Base-by-base conservation (phyloP, 2,888 invertebrate species). In the Lathronympha strigana region DNA sequence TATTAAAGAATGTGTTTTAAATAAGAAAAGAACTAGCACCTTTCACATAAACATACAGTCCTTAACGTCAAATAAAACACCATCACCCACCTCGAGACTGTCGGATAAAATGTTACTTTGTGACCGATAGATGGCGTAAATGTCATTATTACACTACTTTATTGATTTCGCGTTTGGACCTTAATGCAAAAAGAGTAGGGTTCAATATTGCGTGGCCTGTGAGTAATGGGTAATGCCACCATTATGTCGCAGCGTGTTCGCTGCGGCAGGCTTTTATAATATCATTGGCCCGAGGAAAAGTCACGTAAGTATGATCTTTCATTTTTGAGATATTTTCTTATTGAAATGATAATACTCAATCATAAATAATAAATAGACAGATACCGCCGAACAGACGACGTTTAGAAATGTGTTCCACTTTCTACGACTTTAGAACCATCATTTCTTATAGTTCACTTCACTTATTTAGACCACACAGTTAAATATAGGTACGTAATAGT, bases 251-350 rank as follows among this genome's bases (percentile, higher is more conserved):
- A 64, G 63, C 57, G 33, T 63, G 54, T 63, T 47, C 49, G 62
- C 63, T 40, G 40, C 33, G 57, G 43, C 58, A 64, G 63, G 63
- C 63, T 64, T 63, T 64, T 64, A 64, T 64, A 58, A 64, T 64
- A 58, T 64, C 51, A 45, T 17, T 31, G 4, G 31, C 13, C 8
- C 6, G 4, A 31, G 45, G 36, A 19, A 36, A 58, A 51, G 43
- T 4, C 19, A 2, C 6, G 15, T 58, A 57, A 58, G 43, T 36
- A n/a, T 5, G 4, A 15, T 31, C 43, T 40, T 62, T 33, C 3
- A 2, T 9, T 23, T 38, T 31, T 23, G n/a, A 15, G 15, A 38
- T 13, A 5, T 4, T 31, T 31, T 31, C 8, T 31, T 8, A 1
- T 31, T 31, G 31, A 8, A 1, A 1, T 9, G n/a, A n/a, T n/a